Conservation (phyloP, 2,888 invertebrate species). For the Drosophila meridiana region DNA sequence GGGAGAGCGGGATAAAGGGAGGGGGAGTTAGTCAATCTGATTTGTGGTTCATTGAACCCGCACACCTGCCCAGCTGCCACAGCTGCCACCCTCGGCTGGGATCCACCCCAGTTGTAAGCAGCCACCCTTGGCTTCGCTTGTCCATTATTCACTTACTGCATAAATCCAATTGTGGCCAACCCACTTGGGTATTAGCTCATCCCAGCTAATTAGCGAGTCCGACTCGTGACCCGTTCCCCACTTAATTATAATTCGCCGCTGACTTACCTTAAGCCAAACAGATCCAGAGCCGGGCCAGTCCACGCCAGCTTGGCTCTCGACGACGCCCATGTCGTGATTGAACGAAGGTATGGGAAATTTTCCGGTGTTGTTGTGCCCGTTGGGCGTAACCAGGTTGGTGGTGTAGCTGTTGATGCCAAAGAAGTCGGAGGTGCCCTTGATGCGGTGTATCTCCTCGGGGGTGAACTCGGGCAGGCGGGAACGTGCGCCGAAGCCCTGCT, state of each 20-base stretch:
- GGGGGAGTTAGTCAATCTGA: not conserved
- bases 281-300: slow-evolving; percentile 88
- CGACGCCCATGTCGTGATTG: slow-evolving; percentile 88
- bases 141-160: slow-evolving; percentile 60
- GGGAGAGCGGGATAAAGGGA: not conserved
- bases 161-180: slow-evolving; percentile 49
- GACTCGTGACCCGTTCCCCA: slow-evolving; percentile 39
- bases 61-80: slow-evolving; percentile 29
- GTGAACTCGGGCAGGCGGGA: slow-evolving; percentile 89
- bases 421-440: slow-evolving; percentile 89
- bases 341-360: slow-evolving; percentile 86
- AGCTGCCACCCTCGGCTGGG: slow-evolving; percentile 40
- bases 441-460: slow-evolving; percentile 86
- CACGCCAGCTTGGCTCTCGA: slow-evolving; percentile 86
- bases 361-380: slow-evolving; percentile 84
- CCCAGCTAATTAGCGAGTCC: slow-evolving; percentile 46
- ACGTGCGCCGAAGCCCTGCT: slow-evolving; percentile 86
- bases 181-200: slow-evolving; percentile 49
- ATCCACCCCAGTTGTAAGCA: slow-evolving; percentile 62
- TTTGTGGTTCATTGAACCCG: slow-evolving; percentile 53
- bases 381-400: slow-evolving; percentile 85
- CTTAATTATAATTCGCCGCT: slow-evolving; percentile 23
- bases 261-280: slow-evolving; percentile 87
- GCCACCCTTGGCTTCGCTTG: slow-evolving; percentile 45
- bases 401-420: slow-evolving; percentile 92